Conservation (phyloP, 35 echinoderm and acorn worm genomes). For the Apostichopus japonicus region DNA sequence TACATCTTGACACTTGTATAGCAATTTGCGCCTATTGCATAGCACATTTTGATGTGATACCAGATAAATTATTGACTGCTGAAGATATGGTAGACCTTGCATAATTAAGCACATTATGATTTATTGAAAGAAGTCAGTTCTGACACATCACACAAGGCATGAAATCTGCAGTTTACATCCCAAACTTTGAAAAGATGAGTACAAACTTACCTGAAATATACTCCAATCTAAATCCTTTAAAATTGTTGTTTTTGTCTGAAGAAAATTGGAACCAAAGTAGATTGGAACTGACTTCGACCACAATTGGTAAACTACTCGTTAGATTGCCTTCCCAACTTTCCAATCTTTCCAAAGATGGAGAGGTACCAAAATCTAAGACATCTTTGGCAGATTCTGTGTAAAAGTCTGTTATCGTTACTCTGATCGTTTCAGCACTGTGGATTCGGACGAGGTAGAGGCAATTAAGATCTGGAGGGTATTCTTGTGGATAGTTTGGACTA, state of each 20-base stretch:
- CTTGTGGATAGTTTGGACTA: slow-evolving; percentile 28
- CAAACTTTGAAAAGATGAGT: too few relatives aligned
- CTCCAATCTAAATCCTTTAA: slow-evolving; percentile 31
- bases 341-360: background rate
- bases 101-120: too few relatives aligned
- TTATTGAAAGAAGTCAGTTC: too few relatives aligned
- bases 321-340: slow-evolving; percentile 44
- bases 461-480: slow-evolving; percentile 2
- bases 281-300: background rate
- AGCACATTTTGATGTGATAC: too few relatives aligned
- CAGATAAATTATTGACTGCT: too few relatives aligned
- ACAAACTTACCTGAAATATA: slow-evolving; percentile 53
- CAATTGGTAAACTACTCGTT: background rate
- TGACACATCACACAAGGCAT: too few relatives aligned
- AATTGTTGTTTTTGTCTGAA: slow-evolving; percentile 55
- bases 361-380: slow-evolving; percentile 29
- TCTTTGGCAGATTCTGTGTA: slow-evolving; percentile 46
- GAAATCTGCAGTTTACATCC: too few relatives aligned
- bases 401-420: slow-evolving; percentile 56
- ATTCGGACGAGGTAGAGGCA: slow-evolving; percentile 61
- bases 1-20: too few relatives aligned
- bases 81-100: too few relatives aligned
- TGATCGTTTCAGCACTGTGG: slow-evolving; percentile 53
- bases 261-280: slow-evolving; percentile 52
- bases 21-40: too few relatives aligned